Conservation (phyloP, 30 jellyfish, hydroid and myxozoan species). For the Calvadosia cruxmelitensis region DNA sequence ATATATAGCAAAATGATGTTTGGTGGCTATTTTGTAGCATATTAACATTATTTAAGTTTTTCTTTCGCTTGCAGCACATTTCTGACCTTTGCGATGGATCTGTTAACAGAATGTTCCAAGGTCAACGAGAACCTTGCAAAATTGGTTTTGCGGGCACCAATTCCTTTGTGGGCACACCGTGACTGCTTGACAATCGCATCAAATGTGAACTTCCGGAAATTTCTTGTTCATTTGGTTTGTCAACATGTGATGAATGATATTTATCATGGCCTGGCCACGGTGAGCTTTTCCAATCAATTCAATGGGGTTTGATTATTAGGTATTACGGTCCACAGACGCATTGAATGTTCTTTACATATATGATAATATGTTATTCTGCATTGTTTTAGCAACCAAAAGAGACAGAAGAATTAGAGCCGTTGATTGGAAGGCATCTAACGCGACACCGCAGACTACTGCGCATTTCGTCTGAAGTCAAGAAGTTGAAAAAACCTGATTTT, state of each 20-base stretch:
- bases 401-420: background rate
- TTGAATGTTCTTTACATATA: too few relatives aligned
- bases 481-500: background rate
- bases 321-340: too few relatives aligned
- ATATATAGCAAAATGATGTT: too few relatives aligned
- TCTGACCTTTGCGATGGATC: conserved; percentile 3
- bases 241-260: background rate
- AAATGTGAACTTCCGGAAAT: background rate
- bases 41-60: too few relatives aligned
- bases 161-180: background rate
- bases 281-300: background rate
- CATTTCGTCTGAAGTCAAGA: background rate
- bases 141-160: background rate
- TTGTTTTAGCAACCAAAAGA: background rate
- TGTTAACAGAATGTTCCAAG: conserved; percentile 7
- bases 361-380: too few relatives aligned
- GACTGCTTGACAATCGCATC: background rate
- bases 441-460: background rate
- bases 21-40: background rate
- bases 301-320: background rate
- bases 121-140: conserved; percentile 10
- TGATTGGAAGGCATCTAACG: background rate
- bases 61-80: background rate
- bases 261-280: background rate
- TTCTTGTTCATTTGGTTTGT: background rate